Evolutionary conservation across 1,140 invertebrate genomes (phyloP).

Genomic region (Drosophila obscura): DNA sequence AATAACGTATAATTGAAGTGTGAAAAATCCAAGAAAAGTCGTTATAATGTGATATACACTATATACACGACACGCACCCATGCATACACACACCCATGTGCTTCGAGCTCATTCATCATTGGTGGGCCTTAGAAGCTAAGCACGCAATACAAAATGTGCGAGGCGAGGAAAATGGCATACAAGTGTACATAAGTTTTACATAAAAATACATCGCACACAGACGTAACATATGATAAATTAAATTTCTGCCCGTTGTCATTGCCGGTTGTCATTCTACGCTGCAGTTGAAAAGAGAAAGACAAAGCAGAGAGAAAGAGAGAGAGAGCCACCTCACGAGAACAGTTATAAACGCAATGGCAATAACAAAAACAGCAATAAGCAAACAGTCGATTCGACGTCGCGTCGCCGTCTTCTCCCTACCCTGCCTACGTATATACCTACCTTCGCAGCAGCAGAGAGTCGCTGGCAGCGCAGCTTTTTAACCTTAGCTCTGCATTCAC

Average conservation of each 20-base stretch:
- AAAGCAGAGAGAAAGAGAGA: slow-evolving; percentile 39
- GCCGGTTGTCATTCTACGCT: slow-evolving; percentile 36
- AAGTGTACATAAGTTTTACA: slow-evolving; percentile 14
- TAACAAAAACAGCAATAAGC: slow-evolving; percentile 18
- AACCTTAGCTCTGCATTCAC: slow-evolving; percentile 68
- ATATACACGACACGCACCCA: slow-evolving; percentile 14
- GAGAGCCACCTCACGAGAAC: slow-evolving; percentile 40
- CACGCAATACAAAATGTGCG: slow-evolving; percentile 45
- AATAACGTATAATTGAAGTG: slow-evolving; percentile 45
- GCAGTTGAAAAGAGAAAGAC: slow-evolving; percentile 36
- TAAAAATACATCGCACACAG: slow-evolving; percentile 17
- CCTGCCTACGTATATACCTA: too few relatives aligned
- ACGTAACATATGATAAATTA: slow-evolving; percentile 54
- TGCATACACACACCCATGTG: slow-evolving; percentile 33
- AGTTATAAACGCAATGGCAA: slow-evolving; percentile 39
- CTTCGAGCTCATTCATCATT: slow-evolving; percentile 47
- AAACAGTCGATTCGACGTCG: too few relatives aligned
- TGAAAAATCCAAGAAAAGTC: slow-evolving; percentile 53
- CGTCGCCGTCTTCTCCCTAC: too few relatives aligned
- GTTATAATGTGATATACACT: slow-evolving; percentile 49
- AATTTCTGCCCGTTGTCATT: slow-evolving; percentile 29
- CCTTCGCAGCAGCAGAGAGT: slow-evolving; percentile 11
- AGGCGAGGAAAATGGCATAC: slow-evolving; percentile 40
- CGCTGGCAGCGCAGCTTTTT: slow-evolving; percentile 58
- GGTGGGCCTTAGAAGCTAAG: slow-evolving; percentile 23